A percentile compares a stretch with the other conserved stretches of the same genome.
Conservation (phyloP, 2,797 vertebrate genomes). For the Danio kyathit region DNA sequence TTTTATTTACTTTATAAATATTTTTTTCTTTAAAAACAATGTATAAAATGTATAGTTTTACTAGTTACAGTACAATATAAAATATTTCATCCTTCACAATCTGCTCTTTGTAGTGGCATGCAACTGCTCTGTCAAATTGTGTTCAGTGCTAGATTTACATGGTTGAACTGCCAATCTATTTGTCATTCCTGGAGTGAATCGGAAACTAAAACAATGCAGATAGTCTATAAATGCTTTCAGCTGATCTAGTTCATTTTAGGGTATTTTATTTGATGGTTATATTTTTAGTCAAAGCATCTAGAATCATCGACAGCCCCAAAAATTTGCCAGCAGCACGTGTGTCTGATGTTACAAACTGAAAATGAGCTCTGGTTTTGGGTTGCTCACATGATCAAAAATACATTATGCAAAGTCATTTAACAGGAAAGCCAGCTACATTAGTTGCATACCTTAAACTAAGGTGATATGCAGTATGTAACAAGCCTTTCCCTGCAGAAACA, state of each 20-base stretch:
- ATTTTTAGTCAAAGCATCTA: neutral
- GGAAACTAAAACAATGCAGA: neutral
- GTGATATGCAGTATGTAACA: constrained; percentile 44
- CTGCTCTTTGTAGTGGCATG: neutral
- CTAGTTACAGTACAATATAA: neutral
- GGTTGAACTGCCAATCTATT: neutral
- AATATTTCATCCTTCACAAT: neutral
- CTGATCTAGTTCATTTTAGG: neutral
- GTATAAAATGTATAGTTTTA: too few species aligned
- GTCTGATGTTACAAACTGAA: neutral
- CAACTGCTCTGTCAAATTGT: neutral
- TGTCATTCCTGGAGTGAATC: neutral
- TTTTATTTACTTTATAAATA: too few species aligned
- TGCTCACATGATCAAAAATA: neutral
- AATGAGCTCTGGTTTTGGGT: neutral
- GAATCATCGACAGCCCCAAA: neutral
- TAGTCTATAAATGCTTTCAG: neutral
- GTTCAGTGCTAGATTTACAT: neutral
- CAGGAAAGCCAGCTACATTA: neutral
- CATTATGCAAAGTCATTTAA: neutral
- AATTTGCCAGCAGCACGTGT: neutral
- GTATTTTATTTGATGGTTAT: neutral
- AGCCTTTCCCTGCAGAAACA: constrained; percentile 80
- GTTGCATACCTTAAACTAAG: neutral
- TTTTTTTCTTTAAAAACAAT: too few species aligned